Evolutionary conservation across 1,140 invertebrate species (phyloP), one percentile per base, ranked within the genome.

Genomic region (Megathymus violae): DNA sequence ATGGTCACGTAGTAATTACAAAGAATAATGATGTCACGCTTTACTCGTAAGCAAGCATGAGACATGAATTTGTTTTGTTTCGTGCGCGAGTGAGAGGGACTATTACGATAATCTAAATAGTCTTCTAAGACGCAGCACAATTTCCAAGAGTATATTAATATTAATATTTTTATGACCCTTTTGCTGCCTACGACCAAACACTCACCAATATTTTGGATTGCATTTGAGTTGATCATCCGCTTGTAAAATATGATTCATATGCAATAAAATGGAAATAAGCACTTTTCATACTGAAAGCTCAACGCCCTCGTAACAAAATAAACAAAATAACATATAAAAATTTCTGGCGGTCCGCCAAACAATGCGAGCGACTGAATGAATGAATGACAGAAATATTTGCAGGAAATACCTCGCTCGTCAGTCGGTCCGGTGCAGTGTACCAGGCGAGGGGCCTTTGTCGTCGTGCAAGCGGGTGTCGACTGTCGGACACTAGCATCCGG

Each of bases 381-480:
- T 71, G 72, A 59, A 44, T 43, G 63, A 67, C 62, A 65, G 50
- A 69, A 64, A 54, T 64, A 51, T 59, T 44, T 34, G 22, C 41
- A 27, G 16, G 46, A 58, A 59, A 44, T 60, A 7, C 47, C 38
- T 19, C 34, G 7, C 27, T 31, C 7, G 27, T 9, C n/a, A n/a
- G n/a, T n/a, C n/a, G n/a, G n/a, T 31, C 7, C 27, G 3, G 27
- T 31, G 27, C 27, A 31, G 27, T 9, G 27, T 3, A 31, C 7
- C 27, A 31, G 3, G 27, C 27, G 7, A n/a, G n/a, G n/a, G n/a
- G 3, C 27, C 1, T 31, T 7, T 1, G 27, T 3, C 27, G 1
- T 31, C 27, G 7, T 31, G 2, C 7, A 31, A 4, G 7, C 27
- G 27, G 9, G 36, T 44, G 40, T 46, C 1, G 10, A 44, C 13